Base-by-base conservation (phyloP, 2,797 vertebrate species). In the Bufotes viridis region DNA sequence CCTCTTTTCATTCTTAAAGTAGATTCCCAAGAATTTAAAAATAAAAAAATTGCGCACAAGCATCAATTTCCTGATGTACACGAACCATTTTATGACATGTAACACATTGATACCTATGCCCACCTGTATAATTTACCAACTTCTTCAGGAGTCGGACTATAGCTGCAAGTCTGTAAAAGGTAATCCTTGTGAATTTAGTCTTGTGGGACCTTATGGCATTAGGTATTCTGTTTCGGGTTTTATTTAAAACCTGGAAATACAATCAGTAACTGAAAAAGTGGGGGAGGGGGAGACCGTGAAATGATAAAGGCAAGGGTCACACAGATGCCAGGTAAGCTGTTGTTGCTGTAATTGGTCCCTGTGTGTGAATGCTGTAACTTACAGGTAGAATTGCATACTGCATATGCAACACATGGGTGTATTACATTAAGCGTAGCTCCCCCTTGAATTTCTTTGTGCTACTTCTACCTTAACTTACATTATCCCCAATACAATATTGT, bases 311-410 rank as follows among this genome's bases (percentile, higher is more conserved):
- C 85, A 76, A 34, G 87, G 74, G 65, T 84, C 42, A 34, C 2
- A 42, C 0, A 8, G 65, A 61, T n/a, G 26, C 51, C 42, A 51
- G 29, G 53, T 51, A n/a, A 60, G 61, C 72, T 75, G 69, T 20
- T 61, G 42, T 81, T 82, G 17, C 22, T 80, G 67, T 83, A 88
- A 75, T 83, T 85, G 83, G 89, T 88, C 87, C 83, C 89, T 87
- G 20, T 0, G 72, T 75, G 0, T 18, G 49, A 65, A 3, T 67
- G 90, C 49, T 88, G 90, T 88, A 88, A 86, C 83, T 75, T 76
- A 78, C 1, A 0, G 0, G 70, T 74, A 58, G 74, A 29, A 18
- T 51, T 87, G 60, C 86, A 86, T 18, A 58, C 60, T 83, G 42
- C 84, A 78, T 85, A 85, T 85, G 60, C 42, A 65, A 76, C 74